Base-by-base conservation (phyloP, 2,888 invertebrate species). In the Epistrophe grossulariae region DNA sequence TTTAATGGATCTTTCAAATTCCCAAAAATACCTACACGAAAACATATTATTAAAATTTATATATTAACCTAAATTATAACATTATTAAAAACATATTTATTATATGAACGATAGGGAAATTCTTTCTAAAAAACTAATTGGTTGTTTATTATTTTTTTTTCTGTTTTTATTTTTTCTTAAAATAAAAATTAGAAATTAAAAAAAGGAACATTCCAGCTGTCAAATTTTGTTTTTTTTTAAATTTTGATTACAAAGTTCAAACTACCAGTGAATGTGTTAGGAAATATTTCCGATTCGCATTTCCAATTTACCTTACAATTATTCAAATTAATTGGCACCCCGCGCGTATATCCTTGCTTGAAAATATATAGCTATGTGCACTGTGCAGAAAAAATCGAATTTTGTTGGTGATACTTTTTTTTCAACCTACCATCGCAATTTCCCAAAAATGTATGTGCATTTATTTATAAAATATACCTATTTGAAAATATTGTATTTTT, bases 401-500 rank as follows among this genome's bases (percentile, higher is more conserved):
- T 48, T 45, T 73, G 55, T 40, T 64, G 72, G 38, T 78, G 82
- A 70, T 78, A 85, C 64, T 78, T 24, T 24, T 73, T 84, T 62
- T 79, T 78, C 40, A 24, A 17, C 28, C 28, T 40, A 71, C 82
- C 77, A 81, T 77, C 77, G 11, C 66, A 50, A 28, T 52, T 72
- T 82, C 72, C 70, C 84, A 79, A 73, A 70, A 72, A 68, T 60
- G 15, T 50, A 45, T 78, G 70, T 70, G 73, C 52, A 68, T 73
- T 85, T 82, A 84, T 84, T 84, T 80, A 59, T 84, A 77, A 24
- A 38, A 38, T n/a, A 4, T 24, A n/a, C 9, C 9, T 28, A 19
- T 71, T 62, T 62, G 17, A 62, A 62, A 60, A 60, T 60, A 38
- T n/a, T 9, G 24, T n/a, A 43, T 48, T 68, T 68, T 50, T 31